Percentiles rank a stretch among this genome's conserved stretches.
These are phyloP conservation scores for Gobionotothen gibberifrons DNA, from an alignment of 2,797 vertebrate species.

Conservation along the genomic window DNA sequence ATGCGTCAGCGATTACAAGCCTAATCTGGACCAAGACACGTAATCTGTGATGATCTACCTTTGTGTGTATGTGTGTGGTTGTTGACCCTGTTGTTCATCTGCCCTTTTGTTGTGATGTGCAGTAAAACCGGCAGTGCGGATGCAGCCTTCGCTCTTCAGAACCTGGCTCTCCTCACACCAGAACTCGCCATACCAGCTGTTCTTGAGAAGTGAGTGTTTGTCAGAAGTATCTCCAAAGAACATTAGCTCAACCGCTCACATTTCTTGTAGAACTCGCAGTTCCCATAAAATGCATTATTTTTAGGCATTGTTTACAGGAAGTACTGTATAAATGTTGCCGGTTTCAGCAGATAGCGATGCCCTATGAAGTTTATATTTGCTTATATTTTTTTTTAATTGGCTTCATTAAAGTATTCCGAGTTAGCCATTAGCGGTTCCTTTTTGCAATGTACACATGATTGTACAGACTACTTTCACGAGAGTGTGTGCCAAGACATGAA, in stretches of 20 bases:
- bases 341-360: background rate
- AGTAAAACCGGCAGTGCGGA: slow-evolving; percentile 97
- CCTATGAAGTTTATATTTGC: background rate
- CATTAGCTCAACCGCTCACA: too few relatives aligned
- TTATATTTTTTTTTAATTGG: background rate
- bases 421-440: background rate
- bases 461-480: background rate
- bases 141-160: slow-evolving; percentile 95
- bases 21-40: slow-evolving; percentile 63
- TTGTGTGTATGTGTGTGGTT: slow-evolving; percentile 15
- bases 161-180: slow-evolving; percentile 95
- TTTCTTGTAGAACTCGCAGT: too few relatives aligned
- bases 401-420: background rate
- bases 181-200: slow-evolving; percentile 95
- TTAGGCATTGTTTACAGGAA: slow-evolving; percentile 8
- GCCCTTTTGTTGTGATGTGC: slow-evolving; percentile 89
- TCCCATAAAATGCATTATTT: background rate
- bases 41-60: slow-evolving; percentile 58
- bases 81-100: slow-evolving; percentile 23
- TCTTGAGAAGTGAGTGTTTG: slow-evolving; percentile 92
- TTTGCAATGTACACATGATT: background rate
- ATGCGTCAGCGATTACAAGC: slow-evolving; percentile 15
- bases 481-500: too few relatives aligned
- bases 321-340: background rate
- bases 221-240: background rate